Base-by-base conservation (phyloP, 2,797 vertebrate species). In the Smutsia gigantea region DNA sequence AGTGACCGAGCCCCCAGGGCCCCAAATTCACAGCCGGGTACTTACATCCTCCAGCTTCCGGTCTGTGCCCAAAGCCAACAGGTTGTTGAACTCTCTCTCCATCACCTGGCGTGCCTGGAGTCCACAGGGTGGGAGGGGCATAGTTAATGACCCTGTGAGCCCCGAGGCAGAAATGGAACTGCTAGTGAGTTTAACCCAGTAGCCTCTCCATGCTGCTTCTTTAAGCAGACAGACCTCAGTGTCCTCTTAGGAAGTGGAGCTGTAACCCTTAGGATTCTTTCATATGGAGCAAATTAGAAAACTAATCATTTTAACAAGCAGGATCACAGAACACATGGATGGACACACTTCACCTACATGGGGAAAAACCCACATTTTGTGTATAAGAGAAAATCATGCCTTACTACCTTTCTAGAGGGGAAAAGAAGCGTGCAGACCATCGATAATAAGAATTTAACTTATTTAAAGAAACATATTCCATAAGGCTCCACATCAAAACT, bases 81-180 rank as follows among this genome's bases (percentile, higher is more conserved):
- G 96, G 97, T 99, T 99, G 98, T 99, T 99, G 98, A 99, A 99
- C 96, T 99, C 99, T 97, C 99, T 99, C 97, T 99, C 99, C 98
- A 99, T 98, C 96, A 99, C 99, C 97, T 99, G 99, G n/a, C 99
- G 99, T 64, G 99, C 99, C 99, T 99, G 97, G 84, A 98, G 97
- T 66, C 27, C 97, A 96, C 0, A 83, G 34, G 18, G 49, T 4
- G 4, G 63, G 17, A 29, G 49, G 19, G 34, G 61, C 64, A 13
- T 4, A 27, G 77, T 87, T 46, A 86, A 11, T 49, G 77, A 82
- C 5, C 49, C 51, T 39, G 11, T 11, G 17, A 31, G 5, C 27
- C 59, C 51, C 12, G 21, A 57, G 42, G 42, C 29, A 66, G 63
- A 81, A 39, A 68, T 25, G 31, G 68, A 9, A 68, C 31, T 14